Evolutionary conservation across 1,140 invertebrate species (phyloP), one percentile per base, ranked within the genome.

Genomic region (Callitettix versicolor): DNA sequence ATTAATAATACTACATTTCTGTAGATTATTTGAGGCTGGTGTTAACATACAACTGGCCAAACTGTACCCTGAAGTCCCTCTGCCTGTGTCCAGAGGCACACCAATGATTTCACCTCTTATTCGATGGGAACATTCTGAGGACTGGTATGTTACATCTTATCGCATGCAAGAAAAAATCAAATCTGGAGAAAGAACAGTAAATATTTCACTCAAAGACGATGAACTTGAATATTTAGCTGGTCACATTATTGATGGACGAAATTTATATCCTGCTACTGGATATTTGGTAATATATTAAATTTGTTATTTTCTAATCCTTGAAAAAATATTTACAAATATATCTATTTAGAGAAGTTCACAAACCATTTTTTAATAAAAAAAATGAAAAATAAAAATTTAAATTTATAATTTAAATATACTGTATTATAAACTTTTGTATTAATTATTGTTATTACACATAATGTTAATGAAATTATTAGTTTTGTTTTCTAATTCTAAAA

Each of bases 41-140:
- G n/a, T 58, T 1, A 61, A 66, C 38, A 59, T 58, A 11, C 49
- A 64, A 47, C 42, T 65, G 9, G 43, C 58, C 9, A 75, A 71
- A 48, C 64, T 85, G 15, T 84, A 84, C 67, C 79, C 80, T 0
- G 67, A 70, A 36, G 72, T 89, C 0, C 67, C 78, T n/a, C 89
- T 80, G 68, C 90, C 91, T 0, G 90, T 93, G 1, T 79, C 86
- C 1, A 69, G 80, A 20, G 81, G 83, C 17, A 93, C 89, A 0
- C 80, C 84, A 0, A 84, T 84, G 75, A 73, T 93, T 22, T 77
- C 81, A 3, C 79, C 88, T 9, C 65, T 92, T 0, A 76, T 91
- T 1, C 80, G 81, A 58, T 98, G 95, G 95, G 90, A 97, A 65
- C 95, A 98, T 68, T 80, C 79, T 7, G 82, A 89, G 59, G 79